Evolutionary conservation across 2,797 vertebrate genomes (phyloP), one percentile per base, ranked within the genome.

Genomic region (Pteronotus mesoamericanus): DNA sequence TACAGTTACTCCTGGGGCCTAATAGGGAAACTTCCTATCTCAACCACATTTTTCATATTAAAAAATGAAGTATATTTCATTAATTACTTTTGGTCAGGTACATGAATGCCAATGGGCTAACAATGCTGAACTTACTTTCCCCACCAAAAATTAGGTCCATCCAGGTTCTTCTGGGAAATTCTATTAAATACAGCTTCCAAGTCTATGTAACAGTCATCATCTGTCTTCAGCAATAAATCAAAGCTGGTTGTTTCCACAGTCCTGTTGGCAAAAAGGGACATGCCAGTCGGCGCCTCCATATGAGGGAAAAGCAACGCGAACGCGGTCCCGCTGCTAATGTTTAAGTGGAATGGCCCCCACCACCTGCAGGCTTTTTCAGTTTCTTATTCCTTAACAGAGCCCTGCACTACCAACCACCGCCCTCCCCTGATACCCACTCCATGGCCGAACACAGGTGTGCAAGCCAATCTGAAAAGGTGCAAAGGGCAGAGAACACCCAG

Each of bases 141-240:
- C 99, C 99, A 99, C 99, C 99, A 99, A 95, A 99, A 98, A 95
- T 99, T 99, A 88, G 98, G 99, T 93, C 98, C 99, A 77, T 98
- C 98, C 96, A 99, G 96, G 91, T 98, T 98, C 98, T 99, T 99
- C 86, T 98, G 99, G 97, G 98, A 98, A 90, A 99, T 99, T 98
- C 99, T 99, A 98, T 98, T 98, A 98, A 99, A 99, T 26, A 99
- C 98, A 0, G 99, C 98, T 95, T 99, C 99, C 95, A 99, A 97
- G 94, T 99, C 99, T 93, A 99, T 98, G 97, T 99, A 99, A 97
- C 99, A 99, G 98, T 99, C 99, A 77, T 99, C 99, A 97, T 99
- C 99, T 0, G 99, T 99, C 98, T 99, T 99, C 97, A 99, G 98
- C 97, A 99, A 97, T 96, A 99, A 98, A 96, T 98, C 98, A 96